These are phyloP conservation scores for Aeoliscus strigatus DNA, from an alignment of 2,797 vertebrate species.

Conservation along the genomic window DNA sequence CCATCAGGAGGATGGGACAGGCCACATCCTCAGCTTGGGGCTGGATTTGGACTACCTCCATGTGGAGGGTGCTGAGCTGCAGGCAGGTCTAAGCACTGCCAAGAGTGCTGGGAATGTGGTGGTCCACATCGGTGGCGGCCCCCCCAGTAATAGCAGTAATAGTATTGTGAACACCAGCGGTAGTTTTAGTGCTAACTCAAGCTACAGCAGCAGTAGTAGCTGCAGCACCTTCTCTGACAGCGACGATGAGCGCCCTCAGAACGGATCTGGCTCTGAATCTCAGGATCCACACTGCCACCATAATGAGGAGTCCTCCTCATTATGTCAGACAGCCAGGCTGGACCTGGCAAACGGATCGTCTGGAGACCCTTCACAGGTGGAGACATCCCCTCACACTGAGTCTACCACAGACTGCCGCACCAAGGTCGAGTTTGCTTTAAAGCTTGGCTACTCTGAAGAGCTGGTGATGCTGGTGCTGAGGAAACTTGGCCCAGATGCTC, in stretches of 20 bases:
- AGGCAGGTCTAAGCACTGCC: constrained; percentile 67
- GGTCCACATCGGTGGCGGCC: constrained; percentile 55
- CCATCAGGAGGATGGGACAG: constrained; percentile 84
- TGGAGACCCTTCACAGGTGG: constrained; percentile 62
- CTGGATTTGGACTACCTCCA: constrained; percentile 88
- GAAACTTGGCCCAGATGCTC: constrained; percentile 89
- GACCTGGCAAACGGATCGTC: constrained; percentile 69
- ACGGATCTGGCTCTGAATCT: constrained; percentile 33
- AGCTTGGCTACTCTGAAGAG: constrained; percentile 93
- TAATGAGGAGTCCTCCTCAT: constrained; percentile 1
- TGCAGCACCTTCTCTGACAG: constrained; percentile 81
- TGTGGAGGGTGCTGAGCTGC: constrained; percentile 80
- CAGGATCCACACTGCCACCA: constrained; percentile 14
- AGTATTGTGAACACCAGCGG: constrained; percentile 74
- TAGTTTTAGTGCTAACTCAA: constrained; percentile 35
- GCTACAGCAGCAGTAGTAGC: constrained; percentile 55
- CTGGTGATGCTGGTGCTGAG: constrained; percentile 89
- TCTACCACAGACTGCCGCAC: constrained; percentile 82
- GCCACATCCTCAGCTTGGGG: constrained; percentile 78
- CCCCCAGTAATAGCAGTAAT: constrained; percentile 64
- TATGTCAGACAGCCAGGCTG: constrained; percentile 55
- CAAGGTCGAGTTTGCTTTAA: constrained; percentile 96
- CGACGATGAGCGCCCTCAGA: constrained; percentile 79
- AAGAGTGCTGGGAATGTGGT: constrained; percentile 70
- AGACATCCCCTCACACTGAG: constrained; percentile 70